A percentile compares a stretch with the other conserved stretches of the same genome.
phyloP scores from a whole-genome alignment of 2,888 invertebrate species.

The Plutella xylostella region DNA sequence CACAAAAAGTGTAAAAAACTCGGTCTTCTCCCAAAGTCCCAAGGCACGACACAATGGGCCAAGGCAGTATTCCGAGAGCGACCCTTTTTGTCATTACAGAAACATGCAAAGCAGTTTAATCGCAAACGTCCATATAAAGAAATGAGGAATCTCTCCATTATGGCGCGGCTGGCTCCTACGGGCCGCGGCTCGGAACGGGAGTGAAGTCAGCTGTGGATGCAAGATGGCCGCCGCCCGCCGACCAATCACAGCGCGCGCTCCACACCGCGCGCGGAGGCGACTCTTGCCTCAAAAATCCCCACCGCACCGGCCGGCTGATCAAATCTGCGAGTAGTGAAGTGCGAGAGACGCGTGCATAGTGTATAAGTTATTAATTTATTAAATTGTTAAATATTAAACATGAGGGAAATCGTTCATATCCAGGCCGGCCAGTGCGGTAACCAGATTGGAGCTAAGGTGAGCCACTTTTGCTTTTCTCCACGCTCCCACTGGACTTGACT shows the following conservation, averaged over 20 bases:
- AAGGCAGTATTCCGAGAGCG: too few species aligned
- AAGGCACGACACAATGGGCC: too few species aligned
- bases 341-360: constrained; percentile 59
- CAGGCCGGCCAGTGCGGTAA: constrained; percentile 89
- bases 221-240: constrained; percentile 17
- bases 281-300: constrained; percentile 57
- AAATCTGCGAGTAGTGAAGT: constrained; percentile 57
- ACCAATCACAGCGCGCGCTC: constrained; percentile 41
- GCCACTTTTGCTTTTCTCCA: not conserved
- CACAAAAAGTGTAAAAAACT: too few species aligned
- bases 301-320: constrained; percentile 38
- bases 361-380: constrained; percentile 55
- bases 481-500: not conserved
- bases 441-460: constrained; percentile 79
- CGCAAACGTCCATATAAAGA: too few species aligned
- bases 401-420: constrained; percentile 88
- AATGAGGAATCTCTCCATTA: too few species aligned
- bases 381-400: constrained; percentile 47
- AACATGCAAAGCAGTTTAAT: too few species aligned
- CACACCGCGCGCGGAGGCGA: constrained; percentile 57
- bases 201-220: constrained; percentile 38
- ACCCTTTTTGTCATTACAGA: too few species aligned
- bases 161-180: too few species aligned
- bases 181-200: constrained; percentile 17
- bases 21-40: too few species aligned